These are phyloP conservation scores for Zygogramma bicolorata DNA, from an alignment of 2,888 invertebrate species.

Conservation along the genomic window DNA sequence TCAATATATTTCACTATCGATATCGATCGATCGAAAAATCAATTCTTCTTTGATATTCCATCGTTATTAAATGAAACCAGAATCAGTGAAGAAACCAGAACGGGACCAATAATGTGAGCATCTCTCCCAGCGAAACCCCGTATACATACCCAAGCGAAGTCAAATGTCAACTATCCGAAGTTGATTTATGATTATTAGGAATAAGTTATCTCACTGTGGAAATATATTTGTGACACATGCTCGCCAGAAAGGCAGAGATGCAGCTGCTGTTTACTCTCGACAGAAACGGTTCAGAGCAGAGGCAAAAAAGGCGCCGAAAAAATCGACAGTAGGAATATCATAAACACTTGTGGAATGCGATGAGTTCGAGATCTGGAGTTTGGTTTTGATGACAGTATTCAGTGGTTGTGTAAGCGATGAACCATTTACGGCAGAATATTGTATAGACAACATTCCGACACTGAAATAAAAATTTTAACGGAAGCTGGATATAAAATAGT, in stretches of 20 bases:
- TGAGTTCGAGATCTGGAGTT: not conserved
- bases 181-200: conserved; percentile 35
- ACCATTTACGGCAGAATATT: not conserved
- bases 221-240: conserved; percentile 28
- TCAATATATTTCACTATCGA: no score
- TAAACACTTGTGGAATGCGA: conserved; percentile 53
- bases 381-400: not conserved
- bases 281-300: conserved; percentile 15
- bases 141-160: not conserved
- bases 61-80: no score
- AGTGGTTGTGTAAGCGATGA: not conserved
- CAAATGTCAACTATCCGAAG: not conserved
- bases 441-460: no score
- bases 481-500: no score
- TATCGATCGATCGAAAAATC: no score
- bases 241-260: conserved; percentile 23
- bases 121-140: not conserved
- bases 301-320: conserved; percentile 25
- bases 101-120: not conserved
- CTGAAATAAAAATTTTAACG: no score
- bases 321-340: conserved; percentile 18
- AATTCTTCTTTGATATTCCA: no score
- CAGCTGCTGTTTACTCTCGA: conserved; percentile 31
- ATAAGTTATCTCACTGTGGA: conserved; percentile 17
- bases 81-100: not conserved